Conservation (phyloP, 2,888 invertebrate genomes). For the Monopis laevigella region DNA sequence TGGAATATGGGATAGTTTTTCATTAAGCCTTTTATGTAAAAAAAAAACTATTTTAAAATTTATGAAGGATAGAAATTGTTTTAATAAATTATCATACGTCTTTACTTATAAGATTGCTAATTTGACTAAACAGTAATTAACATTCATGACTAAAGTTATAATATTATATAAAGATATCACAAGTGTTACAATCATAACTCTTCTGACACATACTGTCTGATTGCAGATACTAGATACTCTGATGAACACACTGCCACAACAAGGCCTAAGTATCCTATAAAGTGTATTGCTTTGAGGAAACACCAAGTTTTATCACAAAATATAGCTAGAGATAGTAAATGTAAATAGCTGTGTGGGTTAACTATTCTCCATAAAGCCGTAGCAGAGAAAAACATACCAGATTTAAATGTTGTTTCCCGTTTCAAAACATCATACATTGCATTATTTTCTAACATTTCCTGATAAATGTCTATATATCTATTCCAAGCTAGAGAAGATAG, state of each 20-base stretch:
- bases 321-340: conserved; percentile 77
- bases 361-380: conserved; percentile 80
- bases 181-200: conserved; percentile 5
- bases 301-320: conserved; percentile 86
- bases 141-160: no score
- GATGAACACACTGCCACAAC: conserved; percentile 74
- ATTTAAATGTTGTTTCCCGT: conserved; percentile 70
- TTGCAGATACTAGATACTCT: conserved; percentile 69
- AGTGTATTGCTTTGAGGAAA: conserved; percentile 76
- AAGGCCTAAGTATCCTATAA: conserved; percentile 75
- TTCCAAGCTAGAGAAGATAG: conserved; percentile 85
- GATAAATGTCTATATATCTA: conserved; percentile 82
- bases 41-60: no score
- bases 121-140: no score
- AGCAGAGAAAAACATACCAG: conserved; percentile 77
- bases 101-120: no score
- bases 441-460: conserved; percentile 76
- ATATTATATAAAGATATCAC: no score
- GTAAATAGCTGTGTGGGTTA: conserved; percentile 81
- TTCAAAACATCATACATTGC: conserved; percentile 54
- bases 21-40: no score
- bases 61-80: no score
- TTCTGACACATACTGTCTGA: background rate
- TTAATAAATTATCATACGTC: no score
- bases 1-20: no score